Evolutionary conservation across 2,888 invertebrate species (phyloP).

Genomic region (Orgyia antiqua): DNA sequence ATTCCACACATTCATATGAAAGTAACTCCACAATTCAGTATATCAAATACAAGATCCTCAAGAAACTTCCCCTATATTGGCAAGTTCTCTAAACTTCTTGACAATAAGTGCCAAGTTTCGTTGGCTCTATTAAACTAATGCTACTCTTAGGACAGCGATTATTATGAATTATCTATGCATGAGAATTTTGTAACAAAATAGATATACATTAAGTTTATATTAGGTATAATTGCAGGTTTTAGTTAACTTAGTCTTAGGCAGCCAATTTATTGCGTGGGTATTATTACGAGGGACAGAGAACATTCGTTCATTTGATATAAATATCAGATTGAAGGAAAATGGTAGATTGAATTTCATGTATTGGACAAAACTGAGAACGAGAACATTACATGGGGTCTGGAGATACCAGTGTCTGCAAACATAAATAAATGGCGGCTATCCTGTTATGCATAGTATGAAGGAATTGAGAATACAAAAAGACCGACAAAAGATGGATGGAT

Average conservation of each 20-base stretch:
- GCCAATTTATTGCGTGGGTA: constrained; percentile 13
- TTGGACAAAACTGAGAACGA: too few relatives aligned
- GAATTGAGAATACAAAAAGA: too few relatives aligned
- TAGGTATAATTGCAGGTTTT: constrained; percentile 12
- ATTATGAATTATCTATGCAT: constrained; percentile 18
- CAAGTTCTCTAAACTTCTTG: constrained; percentile 8
- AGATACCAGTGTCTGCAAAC: too few relatives aligned
- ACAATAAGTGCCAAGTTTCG: constrained; percentile 14
- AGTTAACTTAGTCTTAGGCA: constrained; percentile 3
- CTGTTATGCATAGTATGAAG: too few relatives aligned
- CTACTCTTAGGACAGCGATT: constrained; percentile 9
- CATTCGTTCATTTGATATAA: too few relatives aligned
- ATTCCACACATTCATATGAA: too few relatives aligned
- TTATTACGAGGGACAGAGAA: too few relatives aligned
- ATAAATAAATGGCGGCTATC: too few relatives aligned
- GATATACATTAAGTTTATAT: constrained; percentile 4
- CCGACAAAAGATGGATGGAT: too few relatives aligned
- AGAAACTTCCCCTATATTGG: constrained; percentile 14
- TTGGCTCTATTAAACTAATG: constrained; percentile 6
- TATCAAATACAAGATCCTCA: constrained; percentile 16
- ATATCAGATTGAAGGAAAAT: too few relatives aligned
- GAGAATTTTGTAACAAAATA: constrained; percentile 9
- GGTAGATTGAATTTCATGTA: too few relatives aligned
- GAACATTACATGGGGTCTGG: too few relatives aligned
- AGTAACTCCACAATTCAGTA: constrained; percentile 6